Evolutionary conservation across 2,888 invertebrate species (phyloP).

Genomic region (Amphimallon solstitiale): DNA sequence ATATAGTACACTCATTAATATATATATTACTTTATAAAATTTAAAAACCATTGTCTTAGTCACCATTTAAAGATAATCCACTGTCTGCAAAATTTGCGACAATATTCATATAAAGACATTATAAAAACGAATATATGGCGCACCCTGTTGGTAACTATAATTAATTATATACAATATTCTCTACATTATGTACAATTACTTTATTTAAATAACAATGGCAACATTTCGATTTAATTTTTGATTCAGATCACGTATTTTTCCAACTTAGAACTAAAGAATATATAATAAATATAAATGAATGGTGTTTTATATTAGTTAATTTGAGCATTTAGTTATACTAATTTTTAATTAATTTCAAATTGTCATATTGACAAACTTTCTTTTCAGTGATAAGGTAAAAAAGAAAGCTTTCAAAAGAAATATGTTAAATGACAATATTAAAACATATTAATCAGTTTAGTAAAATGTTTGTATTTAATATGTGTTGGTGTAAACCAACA

Average conservation of each 20-base stretch:
- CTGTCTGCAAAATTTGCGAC: no score
- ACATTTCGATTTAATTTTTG: conserved; percentile 39
- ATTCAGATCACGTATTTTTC: conserved; percentile 42
- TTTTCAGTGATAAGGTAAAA: no score
- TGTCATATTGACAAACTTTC: no score
- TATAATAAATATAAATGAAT: not conserved
- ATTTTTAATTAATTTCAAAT: not conserved
- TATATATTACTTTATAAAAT: no score
- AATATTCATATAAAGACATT: not conserved
- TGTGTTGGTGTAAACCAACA: no score
- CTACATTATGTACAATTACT: conserved; percentile 19
- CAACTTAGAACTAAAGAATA: not conserved
- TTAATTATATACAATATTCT: conserved; percentile 25
- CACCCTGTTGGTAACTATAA: conserved; percentile 30
- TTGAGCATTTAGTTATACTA: conserved; percentile 27
- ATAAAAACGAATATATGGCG: conserved; percentile 13
- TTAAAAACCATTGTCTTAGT: no score
- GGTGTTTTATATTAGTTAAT: not conserved
- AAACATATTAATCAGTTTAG: no score
- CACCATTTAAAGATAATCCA: no score
- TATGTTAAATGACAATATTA: no score
- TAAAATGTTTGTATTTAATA: no score
- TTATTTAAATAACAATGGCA: conserved; percentile 42
- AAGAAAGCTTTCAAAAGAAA: no score
- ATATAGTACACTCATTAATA: no score